phyloP scores from a whole-genome alignment of 2,888 invertebrate genomes.

The Pheosia gnoma region DNA sequence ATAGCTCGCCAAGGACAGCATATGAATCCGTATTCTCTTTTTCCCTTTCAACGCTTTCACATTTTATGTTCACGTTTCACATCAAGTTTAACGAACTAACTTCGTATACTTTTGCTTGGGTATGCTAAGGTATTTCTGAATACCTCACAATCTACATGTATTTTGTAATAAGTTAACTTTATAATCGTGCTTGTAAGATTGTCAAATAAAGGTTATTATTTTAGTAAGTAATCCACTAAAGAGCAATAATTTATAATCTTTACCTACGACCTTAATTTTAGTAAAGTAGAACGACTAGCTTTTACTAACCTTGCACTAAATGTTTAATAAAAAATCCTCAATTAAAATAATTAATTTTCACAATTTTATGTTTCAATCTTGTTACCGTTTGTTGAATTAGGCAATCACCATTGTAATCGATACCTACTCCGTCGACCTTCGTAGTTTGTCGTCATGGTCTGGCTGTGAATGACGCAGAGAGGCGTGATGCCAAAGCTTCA shows the following conservation, averaged over 20 bases:
- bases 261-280: neutral
- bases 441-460: slow-evolving; percentile 15
- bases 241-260: neutral
- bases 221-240: neutral
- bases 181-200: too few species aligned
- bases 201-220: too few species aligned
- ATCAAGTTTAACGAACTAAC: slow-evolving; percentile 3
- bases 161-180: too few species aligned
- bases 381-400: slow-evolving; percentile 8
- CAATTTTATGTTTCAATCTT: neutral
- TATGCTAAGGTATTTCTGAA: neutral
- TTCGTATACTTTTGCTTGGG: neutral
- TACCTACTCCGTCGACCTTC: slow-evolving; percentile 28
- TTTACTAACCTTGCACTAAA: neutral
- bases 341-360: neutral
- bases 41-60: slow-evolving; percentile 13
- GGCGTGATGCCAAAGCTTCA: slow-evolving; percentile 37
- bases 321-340: neutral
- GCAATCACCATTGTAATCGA: slow-evolving; percentile 24
- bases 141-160: too few species aligned
- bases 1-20: slow-evolving; percentile 7
- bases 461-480: slow-evolving; percentile 31
- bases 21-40: slow-evolving; percentile 3
- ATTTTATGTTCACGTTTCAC: slow-evolving; percentile 15
- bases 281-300: neutral